These are phyloP conservation scores for Torymus auratus DNA, from an alignment of 2,888 invertebrate species.

Conservation along the genomic window DNA sequence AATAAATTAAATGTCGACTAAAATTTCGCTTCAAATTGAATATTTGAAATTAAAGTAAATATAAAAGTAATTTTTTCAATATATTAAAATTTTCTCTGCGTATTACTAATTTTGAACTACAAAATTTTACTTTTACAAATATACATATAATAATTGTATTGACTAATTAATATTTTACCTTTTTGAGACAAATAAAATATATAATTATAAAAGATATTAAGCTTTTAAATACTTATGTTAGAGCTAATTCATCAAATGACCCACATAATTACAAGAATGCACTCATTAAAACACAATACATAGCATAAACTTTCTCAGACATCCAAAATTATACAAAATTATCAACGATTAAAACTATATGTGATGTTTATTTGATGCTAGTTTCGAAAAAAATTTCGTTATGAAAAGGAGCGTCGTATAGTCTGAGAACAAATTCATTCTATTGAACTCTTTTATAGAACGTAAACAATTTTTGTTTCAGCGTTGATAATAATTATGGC, in stretches of 20 bases:
- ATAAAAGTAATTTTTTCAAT: slow-evolving; percentile 50
- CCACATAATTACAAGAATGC: slow-evolving; percentile 22
- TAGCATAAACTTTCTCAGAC: slow-evolving; percentile 28
- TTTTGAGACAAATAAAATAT: slow-evolving; percentile 31
- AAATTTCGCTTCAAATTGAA: slow-evolving; percentile 37
- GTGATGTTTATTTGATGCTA: slow-evolving; percentile 23
- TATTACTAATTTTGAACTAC: slow-evolving; percentile 57
- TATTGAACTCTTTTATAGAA: neutral
- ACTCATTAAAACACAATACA: slow-evolving; percentile 19
- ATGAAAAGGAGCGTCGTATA: slow-evolving; percentile 10
- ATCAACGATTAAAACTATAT: slow-evolving; percentile 19
- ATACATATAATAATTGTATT: slow-evolving; percentile 47
- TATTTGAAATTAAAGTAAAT: slow-evolving; percentile 46
- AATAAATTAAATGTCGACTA: slow-evolving; percentile 43
- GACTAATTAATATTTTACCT: slow-evolving; percentile 45
- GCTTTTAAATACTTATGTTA: slow-evolving; percentile 30
- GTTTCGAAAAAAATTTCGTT: neutral
- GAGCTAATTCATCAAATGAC: slow-evolving; percentile 22
- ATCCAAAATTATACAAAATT: slow-evolving; percentile 22
- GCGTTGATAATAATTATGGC: slow-evolving; percentile 54
- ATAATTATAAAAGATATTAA: slow-evolving; percentile 23
- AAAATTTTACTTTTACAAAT: slow-evolving; percentile 43
- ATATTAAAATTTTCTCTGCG: slow-evolving; percentile 50
- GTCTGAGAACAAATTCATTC: slow-evolving; percentile 22
- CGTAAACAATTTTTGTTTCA: slow-evolving; percentile 16